phyloP scores from a whole-genome alignment of 2,888 invertebrate species.

The Drosophila testacea region DNA sequence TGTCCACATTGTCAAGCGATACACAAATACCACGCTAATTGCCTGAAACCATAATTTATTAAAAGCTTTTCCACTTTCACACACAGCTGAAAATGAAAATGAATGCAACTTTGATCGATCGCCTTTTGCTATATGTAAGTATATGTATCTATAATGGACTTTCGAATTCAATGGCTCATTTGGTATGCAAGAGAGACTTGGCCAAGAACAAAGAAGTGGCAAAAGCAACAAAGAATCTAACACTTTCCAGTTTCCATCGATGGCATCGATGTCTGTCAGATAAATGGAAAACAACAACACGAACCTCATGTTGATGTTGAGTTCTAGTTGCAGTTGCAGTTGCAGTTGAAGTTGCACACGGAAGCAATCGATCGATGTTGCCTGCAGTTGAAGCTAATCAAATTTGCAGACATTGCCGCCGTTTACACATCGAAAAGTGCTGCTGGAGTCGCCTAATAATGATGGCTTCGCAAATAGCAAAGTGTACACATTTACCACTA shows the following conservation, averaged over 20 bases:
- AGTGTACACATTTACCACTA: slow-evolving; percentile 63
- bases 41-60: slow-evolving; percentile 33
- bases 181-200: slow-evolving; percentile 44
- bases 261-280: slow-evolving; percentile 34
- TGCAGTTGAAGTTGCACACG: slow-evolving; percentile 37
- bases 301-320: slow-evolving; percentile 1
- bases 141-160: slow-evolving; percentile 32
- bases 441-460: slow-evolving; percentile 50
- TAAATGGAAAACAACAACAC: slow-evolving; percentile 19
- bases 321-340: slow-evolving; percentile 17
- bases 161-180: slow-evolving; percentile 46
- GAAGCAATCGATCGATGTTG: slow-evolving; percentile 61
- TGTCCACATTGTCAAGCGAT: slow-evolving; percentile 46
- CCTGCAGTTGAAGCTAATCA: slow-evolving; percentile 55
- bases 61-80: slow-evolving; percentile 48
- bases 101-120: slow-evolving; percentile 46
- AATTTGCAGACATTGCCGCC: slow-evolving; percentile 57
- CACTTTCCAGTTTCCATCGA: slow-evolving; percentile 47
- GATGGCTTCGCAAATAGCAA: slow-evolving; percentile 69
- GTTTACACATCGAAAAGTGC: slow-evolving; percentile 49
- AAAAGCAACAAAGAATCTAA: slow-evolving; percentile 39
- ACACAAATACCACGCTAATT: slow-evolving; percentile 39
- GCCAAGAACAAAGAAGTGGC: slow-evolving; percentile 40
- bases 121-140: background rate
- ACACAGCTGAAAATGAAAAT: slow-evolving; percentile 48